Evolutionary conservation across 2,888 invertebrate species (phyloP).

Genomic region (Mimumesa dahlbomi): DNA sequence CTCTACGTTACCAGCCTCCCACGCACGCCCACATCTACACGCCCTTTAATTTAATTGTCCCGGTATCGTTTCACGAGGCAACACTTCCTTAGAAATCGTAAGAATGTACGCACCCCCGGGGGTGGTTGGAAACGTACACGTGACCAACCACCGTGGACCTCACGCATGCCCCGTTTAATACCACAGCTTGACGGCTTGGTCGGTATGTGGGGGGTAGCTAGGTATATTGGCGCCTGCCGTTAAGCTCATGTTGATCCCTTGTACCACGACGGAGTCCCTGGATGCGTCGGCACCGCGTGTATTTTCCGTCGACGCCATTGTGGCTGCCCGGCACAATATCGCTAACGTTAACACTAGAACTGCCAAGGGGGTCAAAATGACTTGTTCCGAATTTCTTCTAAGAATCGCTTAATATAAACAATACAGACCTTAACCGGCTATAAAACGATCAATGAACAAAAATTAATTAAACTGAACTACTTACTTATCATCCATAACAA

Average conservation of each 20-base stretch:
- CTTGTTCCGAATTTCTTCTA: no score
- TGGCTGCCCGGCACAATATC: no score
- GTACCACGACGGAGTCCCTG: slow-evolving; percentile 65
- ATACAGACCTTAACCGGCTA: no score
- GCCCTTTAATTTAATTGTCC: slow-evolving; percentile 27
- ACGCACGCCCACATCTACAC: background rate
- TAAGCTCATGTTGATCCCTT: slow-evolving; percentile 75
- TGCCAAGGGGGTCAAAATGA: no score
- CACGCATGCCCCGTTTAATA: slow-evolving; percentile 73
- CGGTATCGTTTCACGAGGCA: slow-evolving; percentile 1
- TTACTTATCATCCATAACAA: no score
- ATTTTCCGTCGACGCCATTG: slow-evolving; percentile 39
- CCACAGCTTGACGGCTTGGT: slow-evolving; percentile 70
- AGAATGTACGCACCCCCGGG: slow-evolving; percentile 49
- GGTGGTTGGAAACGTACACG: slow-evolving; percentile 56
- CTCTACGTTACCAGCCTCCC: no score
- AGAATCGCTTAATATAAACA: no score
- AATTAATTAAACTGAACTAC: no score
- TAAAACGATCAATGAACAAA: no score
- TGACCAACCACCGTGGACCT: slow-evolving; percentile 64
- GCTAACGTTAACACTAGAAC: no score
- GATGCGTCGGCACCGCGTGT: slow-evolving; percentile 51
- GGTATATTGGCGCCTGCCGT: slow-evolving; percentile 76
- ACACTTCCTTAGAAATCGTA: slow-evolving; percentile 55
- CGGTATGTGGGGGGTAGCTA: slow-evolving; percentile 62